Conservation (phyloP, 1,140 invertebrate genomes). For the Medauroidea extradentata region DNA sequence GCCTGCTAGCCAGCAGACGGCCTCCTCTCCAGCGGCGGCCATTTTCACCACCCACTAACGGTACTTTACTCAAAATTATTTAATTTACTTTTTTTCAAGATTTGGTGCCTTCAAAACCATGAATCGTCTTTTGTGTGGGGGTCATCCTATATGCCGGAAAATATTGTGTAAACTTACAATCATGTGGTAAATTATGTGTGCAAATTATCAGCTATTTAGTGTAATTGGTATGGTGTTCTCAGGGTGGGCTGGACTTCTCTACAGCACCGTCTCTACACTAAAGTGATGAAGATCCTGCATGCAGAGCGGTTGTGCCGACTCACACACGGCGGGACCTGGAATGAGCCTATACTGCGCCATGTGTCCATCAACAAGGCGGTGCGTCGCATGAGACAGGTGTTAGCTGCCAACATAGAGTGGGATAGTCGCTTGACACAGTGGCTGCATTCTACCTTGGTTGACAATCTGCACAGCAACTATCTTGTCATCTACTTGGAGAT, state of each 20-base stretch:
- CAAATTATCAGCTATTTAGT: no score
- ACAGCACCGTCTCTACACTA: conserved; percentile 62
- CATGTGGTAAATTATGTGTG: no score
- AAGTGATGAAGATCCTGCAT: conserved; percentile 64
- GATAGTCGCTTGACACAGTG: conserved; percentile 68
- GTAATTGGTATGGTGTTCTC: no score
- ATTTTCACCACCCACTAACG: no score
- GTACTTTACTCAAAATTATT: no score
- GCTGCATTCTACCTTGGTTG: conserved; percentile 70
- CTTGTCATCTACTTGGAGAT: conserved; percentile 75
- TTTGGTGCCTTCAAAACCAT: no score
- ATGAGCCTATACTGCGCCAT: conserved; percentile 63
- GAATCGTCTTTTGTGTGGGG: no score
- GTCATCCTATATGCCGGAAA: no score
- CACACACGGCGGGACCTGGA: conserved; percentile 48
- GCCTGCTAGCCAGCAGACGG: no score
- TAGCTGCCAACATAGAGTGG: conserved; percentile 63
- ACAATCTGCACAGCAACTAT: conserved; percentile 62
- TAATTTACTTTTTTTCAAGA: no score
- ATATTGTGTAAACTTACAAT: no score
- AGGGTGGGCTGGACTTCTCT: conserved; percentile 61
- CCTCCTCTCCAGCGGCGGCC: no score
- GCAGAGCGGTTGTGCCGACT: conserved; percentile 64
- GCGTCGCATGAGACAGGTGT: conserved; percentile 58
- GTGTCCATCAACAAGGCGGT: conserved; percentile 67